Base-by-base conservation (phyloP, 1,140 invertebrate genomes). In the Parasteatoda tepidariorum region DNA sequence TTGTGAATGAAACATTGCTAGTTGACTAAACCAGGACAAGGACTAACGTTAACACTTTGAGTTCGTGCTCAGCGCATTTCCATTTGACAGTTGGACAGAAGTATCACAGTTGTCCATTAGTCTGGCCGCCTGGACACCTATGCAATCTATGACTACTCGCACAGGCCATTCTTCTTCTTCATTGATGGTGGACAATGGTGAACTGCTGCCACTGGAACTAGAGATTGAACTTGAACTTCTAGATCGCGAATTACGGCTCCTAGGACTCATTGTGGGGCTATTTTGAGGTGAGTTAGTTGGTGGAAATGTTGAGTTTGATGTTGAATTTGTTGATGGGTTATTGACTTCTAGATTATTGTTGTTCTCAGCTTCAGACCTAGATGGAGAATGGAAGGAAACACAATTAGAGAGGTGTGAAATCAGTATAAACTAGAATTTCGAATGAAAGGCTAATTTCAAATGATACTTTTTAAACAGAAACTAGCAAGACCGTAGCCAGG, bases 41-140 rank as follows among this genome's bases (percentile, higher is more conserved):
- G n/a, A n/a, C n/a, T n/a, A n/a, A n/a, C n/a, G n/a, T 66, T 41
- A 78, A 41, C 74, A 78, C 41, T 78, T 78, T 0, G 74, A 66
- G 3, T 78, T 31, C 0, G 61, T 24, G 0, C 5, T 26, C 0
- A 66, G 61, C 33, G 64, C 74, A 30, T 31, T 30, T 5, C 61
- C 61, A 31, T 55, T 54, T 4, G 34, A 3, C n/a, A 78, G 15
- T 6, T 31, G 61, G 9, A 78, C 61, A 5, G 62, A n/a, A 3
- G 74, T 78, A 6, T 78, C 61, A 31, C 74, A 78, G 26, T 78
- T 66, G 13, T 78, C 61, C 61, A 78, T n/a, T 13, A 79, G 48
- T 2, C 41, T 55, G 2, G 76, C 30, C 3, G 76, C 28, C 30
- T 79, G 62, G 2, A 79, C 28, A 15, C 76, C 76, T 13, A 79